phyloP scores from a whole-genome alignment of 2,797 vertebrate genomes.

The Sebastes steindachneri region DNA sequence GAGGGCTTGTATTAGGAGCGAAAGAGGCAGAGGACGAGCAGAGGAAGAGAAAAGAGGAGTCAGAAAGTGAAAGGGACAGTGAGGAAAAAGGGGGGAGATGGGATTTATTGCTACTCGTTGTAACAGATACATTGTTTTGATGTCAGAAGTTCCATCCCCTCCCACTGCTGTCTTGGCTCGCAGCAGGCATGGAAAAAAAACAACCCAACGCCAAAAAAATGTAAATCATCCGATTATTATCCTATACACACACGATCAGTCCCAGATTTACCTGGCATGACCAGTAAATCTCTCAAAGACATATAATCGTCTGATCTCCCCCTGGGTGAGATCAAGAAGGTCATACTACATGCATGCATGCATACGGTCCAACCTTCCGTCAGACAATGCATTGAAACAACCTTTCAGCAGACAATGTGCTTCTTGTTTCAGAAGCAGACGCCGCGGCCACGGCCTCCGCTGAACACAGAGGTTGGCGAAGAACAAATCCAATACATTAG shows the following conservation, averaged over 20 bases:
- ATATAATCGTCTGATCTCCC: conserved; percentile 34
- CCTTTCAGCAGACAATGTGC: conserved; percentile 33
- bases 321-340: conserved; percentile 41
- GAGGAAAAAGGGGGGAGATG: conserved; percentile 9
- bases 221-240: conserved; percentile 52
- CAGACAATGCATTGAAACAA: background rate
- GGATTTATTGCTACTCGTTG: conserved; percentile 42
- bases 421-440: conserved; percentile 33
- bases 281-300: conserved; percentile 30
- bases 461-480: conserved; percentile 16
- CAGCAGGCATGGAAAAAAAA: conserved; percentile 16
- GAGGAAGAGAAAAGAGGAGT: conserved; percentile 7
- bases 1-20: conserved; percentile 41
- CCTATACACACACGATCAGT: conserved; percentile 32
- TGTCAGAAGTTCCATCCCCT: conserved; percentile 38
- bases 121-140: conserved; percentile 63
- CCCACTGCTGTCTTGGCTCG: conserved; percentile 39
- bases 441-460: background rate
- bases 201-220: conserved; percentile 7
- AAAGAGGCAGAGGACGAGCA: background rate
- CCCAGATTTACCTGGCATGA: conserved; percentile 58
- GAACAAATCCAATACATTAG: conserved; percentile 34
- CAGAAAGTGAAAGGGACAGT: background rate
- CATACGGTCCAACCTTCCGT: conserved; percentile 3
- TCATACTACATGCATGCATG: conserved; percentile 11